Evolutionary conservation across 2,113 vertebrate species (phyloP), one percentile per base, ranked within the genome.

Genomic region (Sciurus niger): DNA sequence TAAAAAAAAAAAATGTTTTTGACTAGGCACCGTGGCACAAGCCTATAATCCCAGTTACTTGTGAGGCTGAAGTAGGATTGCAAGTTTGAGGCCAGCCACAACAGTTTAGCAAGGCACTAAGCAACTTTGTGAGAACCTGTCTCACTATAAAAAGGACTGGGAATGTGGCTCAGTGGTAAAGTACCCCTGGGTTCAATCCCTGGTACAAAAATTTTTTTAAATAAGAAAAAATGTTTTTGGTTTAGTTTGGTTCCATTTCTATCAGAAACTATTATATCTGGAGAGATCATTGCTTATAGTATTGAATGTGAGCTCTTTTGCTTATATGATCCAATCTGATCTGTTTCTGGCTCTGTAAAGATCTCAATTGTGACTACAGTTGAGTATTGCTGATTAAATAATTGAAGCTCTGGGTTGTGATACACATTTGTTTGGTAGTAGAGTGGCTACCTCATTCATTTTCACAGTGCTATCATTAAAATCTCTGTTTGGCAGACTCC

Each of bases 241-340:
- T 93, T 80, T 93, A 85, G 4, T 94, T 87, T 37, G n/a, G 5
- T 96, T 96, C 32, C 63, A 17, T 63, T 94, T 84, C n/a, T 28
- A 46, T 85, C 93, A 95, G 79, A 86, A 94, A 74, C n/a, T 63
- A 53, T 86, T 92, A 83, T 40, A 53, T 94, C 58, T 73, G 76
- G 55, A 78, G 70, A 93, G n/a, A 87, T 46, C 55, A 76, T 84
- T 72, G 46, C 32, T 96, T 90, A 76, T 53, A 63, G 32, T 72
- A 20, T 37, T 13, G 22, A 74, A 60, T 94, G 63, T 48, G 48
- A 93, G 11, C 53, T 96, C 76, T 94, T 89, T 95, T 89, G 13
- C 51, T 94, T 79, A 8, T 40, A 9, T 87, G 79, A 96, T 83
- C 48, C 17, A 76, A 4, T 14, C 30, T 93, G 68, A 46, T 70